Base-by-base conservation (phyloP, 1,140 invertebrate genomes). In the Ericerus pela region DNA sequence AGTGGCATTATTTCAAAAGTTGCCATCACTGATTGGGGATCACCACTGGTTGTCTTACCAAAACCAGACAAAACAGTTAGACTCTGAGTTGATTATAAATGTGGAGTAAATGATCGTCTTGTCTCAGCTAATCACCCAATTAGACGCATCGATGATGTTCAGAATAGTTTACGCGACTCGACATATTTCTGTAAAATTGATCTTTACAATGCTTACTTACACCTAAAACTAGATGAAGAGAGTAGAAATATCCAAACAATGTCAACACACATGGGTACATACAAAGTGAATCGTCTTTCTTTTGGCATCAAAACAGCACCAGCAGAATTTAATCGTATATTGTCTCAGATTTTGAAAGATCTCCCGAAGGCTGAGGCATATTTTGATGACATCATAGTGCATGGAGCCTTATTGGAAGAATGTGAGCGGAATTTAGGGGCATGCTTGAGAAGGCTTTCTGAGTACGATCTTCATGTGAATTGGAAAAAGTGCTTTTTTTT, bases 231-330 rank as follows among this genome's bases (percentile, higher is more conserved):
- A 10, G 61, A 62, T 52, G 57, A 64, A 41, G 54, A 63, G 55
- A 60, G 60, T 2, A 58, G 51, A n/a, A 57, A 55, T 63, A 69
- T 64, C 62, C 70, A 59, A 65, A 63, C 63, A 31, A 67, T 64
- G 47, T 58, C 61, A 26, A 68, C 63, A n/a, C 65, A 65, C 57
- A 56, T 61, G 59, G 67, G 68, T 24, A 63, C 63, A 11, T 74
- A 66, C 52, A 12, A 53, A 47, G 67, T 70, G 60, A 69, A 69
- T 54, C 56, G 67, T 37, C 51, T 75, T 8, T 66, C 64, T 4
- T 77, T 74, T 66, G 74, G 72, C 10, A 66, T 77, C 5, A 67
- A 68, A 56, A 67, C 66, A 16, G 71, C 73, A 0, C 71, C 74
- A 18, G 60, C 65, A n/a, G 68, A 73, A 56, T 79, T 77, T 58